Percentiles rank a stretch among this genome's conserved stretches.
Evolutionary conservation across 2,888 invertebrate genomes (phyloP).

Genomic region (Oxytorus armatus): DNA sequence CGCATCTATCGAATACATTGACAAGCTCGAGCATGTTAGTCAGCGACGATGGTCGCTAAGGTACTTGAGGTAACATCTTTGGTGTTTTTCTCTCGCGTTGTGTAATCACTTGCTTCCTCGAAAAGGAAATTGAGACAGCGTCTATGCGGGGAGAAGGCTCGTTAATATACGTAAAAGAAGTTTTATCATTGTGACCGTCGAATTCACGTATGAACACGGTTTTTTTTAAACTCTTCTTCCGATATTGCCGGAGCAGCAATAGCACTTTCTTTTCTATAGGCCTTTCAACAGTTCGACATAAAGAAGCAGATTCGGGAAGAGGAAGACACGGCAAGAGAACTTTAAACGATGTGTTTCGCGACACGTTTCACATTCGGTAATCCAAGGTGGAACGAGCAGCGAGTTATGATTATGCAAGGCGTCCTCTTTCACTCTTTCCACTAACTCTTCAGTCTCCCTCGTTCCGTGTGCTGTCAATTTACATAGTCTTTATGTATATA

Average conservation of each 20-base stretch:
- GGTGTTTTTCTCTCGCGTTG: not conserved
- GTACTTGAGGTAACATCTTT: not conserved
- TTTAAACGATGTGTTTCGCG: slow-evolving; percentile 75
- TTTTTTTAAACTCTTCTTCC: not conserved
- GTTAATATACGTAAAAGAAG: not conserved
- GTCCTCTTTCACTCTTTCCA: slow-evolving; percentile 51
- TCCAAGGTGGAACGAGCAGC: slow-evolving; percentile 26
- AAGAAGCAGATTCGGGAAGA: too few relatives aligned
- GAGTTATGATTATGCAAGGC: slow-evolving; percentile 33
- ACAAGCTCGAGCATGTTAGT: slow-evolving; percentile 9
- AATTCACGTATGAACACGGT: not conserved
- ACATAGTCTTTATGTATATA: not conserved
- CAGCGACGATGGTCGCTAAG: slow-evolving; percentile 3
- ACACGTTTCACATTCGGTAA: slow-evolving; percentile 67
- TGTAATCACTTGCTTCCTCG: slow-evolving; percentile 19
- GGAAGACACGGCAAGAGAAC: too few relatives aligned
- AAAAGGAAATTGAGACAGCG: not conserved
- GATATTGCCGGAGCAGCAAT: not conserved
- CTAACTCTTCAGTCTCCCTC: slow-evolving; percentile 26
- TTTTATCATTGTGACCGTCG: not conserved
- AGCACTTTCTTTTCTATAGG: slow-evolving; percentile 34
- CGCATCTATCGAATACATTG: not conserved
- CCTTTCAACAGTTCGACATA: slow-evolving; percentile 18
- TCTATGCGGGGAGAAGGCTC: not conserved
- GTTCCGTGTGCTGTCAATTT: slow-evolving; percentile 2